Conservation (phyloP, 2,797 vertebrate genomes). For the Eleutherodactylus coqui region DNA sequence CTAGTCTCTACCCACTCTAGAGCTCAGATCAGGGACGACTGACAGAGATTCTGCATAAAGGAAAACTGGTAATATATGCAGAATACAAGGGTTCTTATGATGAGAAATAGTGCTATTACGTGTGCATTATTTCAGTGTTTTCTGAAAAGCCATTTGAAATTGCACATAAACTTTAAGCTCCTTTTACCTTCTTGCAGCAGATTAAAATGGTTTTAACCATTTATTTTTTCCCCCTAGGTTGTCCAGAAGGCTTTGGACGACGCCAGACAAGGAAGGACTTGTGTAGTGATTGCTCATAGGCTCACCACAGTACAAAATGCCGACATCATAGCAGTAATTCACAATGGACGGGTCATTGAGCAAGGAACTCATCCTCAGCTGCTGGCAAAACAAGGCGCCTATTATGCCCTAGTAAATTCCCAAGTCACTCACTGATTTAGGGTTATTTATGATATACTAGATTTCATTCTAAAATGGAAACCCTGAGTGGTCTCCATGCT, state of each 20-base stretch:
- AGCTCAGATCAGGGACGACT: too few species aligned
- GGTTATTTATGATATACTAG: background rate
- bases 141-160: too few species aligned
- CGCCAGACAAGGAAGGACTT: conserved; percentile 73
- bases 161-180: too few species aligned
- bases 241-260: conserved; percentile 75
- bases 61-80: too few species aligned
- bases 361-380: conserved; percentile 77
- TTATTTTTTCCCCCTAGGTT: conserved; percentile 64
- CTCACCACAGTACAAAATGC: conserved; percentile 75
- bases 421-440: conserved; percentile 68
- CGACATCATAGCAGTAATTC: conserved; percentile 72
- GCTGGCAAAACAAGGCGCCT: conserved; percentile 72
- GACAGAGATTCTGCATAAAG: too few species aligned
- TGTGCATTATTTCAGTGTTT: too few species aligned
- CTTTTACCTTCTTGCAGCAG: too few species aligned
- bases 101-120: too few species aligned
- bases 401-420: conserved; percentile 76
- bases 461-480: background rate
- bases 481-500: background rate
- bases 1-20: too few species aligned
- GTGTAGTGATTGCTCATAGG: conserved; percentile 75
- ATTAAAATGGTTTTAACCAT: background rate
- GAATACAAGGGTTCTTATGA: too few species aligned
- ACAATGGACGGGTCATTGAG: conserved; percentile 73